Evolutionary conservation across 2,113 vertebrate species (phyloP).

Genomic region (Bos indicus): DNA sequence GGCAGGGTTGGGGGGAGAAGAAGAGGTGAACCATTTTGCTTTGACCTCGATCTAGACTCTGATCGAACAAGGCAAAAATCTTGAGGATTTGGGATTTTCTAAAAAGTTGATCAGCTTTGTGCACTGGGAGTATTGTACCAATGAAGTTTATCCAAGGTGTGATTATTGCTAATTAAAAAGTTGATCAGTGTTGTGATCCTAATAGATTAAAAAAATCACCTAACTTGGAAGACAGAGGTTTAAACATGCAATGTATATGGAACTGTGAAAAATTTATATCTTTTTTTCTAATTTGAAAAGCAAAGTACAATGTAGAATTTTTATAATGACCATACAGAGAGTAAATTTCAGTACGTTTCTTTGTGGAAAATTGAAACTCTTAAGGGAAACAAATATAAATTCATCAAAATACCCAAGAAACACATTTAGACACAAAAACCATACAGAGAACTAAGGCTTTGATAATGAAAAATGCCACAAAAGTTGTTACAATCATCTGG

Average conservation of each 20-base stretch:
- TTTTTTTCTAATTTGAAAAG: background rate
- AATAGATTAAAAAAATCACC: background rate
- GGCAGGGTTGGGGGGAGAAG: background rate
- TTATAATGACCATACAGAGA: background rate
- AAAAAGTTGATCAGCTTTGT: background rate
- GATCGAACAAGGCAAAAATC: conserved; percentile 30
- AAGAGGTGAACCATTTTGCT: background rate
- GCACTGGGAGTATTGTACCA: background rate
- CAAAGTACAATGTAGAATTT: conserved; percentile 20
- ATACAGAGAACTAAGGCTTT: background rate
- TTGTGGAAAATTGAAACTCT: background rate
- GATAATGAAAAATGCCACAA: background rate
- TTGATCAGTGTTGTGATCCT: background rate
- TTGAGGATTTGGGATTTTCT: background rate
- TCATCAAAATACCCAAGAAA: conserved; percentile 31
- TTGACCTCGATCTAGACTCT: background rate
- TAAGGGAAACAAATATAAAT: background rate
- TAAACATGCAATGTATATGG: background rate
- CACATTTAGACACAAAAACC: background rate
- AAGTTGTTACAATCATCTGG: background rate
- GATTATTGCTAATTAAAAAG: background rate
- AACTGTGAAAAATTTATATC: background rate
- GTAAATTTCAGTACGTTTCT: background rate
- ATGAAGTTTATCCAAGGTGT: background rate
- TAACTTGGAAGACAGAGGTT: conserved; percentile 15